Base-by-base conservation (phyloP, 2,888 invertebrate genomes). In the Drosophila peninsularis region DNA sequence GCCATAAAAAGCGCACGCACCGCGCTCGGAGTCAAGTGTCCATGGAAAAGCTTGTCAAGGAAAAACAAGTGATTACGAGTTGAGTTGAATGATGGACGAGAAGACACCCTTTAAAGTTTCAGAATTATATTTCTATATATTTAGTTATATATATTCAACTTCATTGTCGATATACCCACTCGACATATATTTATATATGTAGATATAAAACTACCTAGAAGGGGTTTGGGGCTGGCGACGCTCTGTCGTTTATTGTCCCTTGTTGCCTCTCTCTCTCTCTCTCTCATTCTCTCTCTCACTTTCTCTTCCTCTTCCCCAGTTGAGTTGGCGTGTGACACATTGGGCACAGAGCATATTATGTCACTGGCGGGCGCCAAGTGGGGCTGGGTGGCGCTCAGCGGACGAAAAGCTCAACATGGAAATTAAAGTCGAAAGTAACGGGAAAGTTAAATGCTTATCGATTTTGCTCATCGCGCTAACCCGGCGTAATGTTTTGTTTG, bases 1-100 rank as follows among this genome's bases (percentile, higher is more conserved):
- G 66, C 73, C 75, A 80, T 84, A 85, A 84, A 88, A 85, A 73
- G 45, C 58, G 27, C 79, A 63, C 79, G 75, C 80, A 69, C 53
- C 36, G 36, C 54, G 41, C 64, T 56, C 42, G 36, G 39, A 53
- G n/a, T 53, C 62, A 52, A 69, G 75, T 52, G 61, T 62, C 57
- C 55, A 52, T 37, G 44, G 42, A 52, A 56, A 61, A 62, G 53
- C 62, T 64, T 34, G 37, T 64, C 64, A 57, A 68, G 73, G 55
- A 62, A 75, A 57, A 61, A 37, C 55, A 67, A 56, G 37, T 52
- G 34, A 53, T 47, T 17, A 62, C 24, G 13, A 13, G 9, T 2
- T 11, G 11, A 3, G 10, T 10, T 3, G 7, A 37, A n/a, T 9
- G 21, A 9, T 10, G n/a, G 37, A 70, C 55, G 44, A 37, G 0